Conservation (phyloP, 2,797 vertebrate genomes). For the Ctenosaura bakeri region DNA sequence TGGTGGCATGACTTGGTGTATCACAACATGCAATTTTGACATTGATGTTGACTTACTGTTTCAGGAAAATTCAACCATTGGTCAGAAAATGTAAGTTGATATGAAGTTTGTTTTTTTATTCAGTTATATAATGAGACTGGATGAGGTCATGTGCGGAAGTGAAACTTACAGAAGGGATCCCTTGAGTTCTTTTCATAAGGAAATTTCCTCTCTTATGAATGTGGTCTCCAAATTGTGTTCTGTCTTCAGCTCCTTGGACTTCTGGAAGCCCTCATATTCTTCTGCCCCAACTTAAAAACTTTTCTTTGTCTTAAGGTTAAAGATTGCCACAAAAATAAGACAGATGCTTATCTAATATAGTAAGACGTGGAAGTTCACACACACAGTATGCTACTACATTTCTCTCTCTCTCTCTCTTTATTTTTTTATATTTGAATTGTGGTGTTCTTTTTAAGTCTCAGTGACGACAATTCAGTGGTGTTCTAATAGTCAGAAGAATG, state of each 20-base stretch:
- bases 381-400: background rate
- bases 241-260: background rate
- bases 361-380: background rate
- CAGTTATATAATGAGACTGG: background rate
- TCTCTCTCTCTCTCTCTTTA: background rate
- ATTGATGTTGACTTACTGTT: slow-evolving; percentile 96
- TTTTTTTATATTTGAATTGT: background rate
- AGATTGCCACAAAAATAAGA: background rate
- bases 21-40: slow-evolving; percentile 97
- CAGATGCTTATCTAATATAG: background rate
- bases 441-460: too few relatives aligned
- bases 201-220: background rate
- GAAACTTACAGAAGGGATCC: background rate
- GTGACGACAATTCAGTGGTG: too few relatives aligned
- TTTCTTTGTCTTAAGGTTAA: background rate
- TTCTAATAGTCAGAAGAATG: too few relatives aligned
- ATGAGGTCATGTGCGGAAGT: too few relatives aligned
- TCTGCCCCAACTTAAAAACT: background rate
- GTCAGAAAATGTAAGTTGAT: slow-evolving; percentile 95
- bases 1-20: slow-evolving; percentile 98
- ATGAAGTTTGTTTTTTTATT: background rate
- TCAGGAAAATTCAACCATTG: slow-evolving; percentile 98
- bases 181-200: background rate
- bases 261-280: background rate
- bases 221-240: background rate